These are phyloP conservation scores for Byasa hedistus DNA, from an alignment of 2,888 invertebrate genomes.

Conservation along the genomic window DNA sequence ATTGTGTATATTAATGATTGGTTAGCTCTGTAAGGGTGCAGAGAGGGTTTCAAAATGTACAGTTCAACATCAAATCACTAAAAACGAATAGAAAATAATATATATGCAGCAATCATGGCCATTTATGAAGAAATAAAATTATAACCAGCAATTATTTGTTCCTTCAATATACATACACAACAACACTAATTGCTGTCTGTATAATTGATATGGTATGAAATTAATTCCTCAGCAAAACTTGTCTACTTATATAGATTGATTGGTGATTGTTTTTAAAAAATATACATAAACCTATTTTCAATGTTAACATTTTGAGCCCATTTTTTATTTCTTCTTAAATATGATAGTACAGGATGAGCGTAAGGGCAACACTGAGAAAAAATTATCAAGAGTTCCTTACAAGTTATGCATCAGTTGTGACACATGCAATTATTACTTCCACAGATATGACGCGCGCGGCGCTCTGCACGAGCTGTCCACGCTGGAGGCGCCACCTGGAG, in stretches of 20 bases:
- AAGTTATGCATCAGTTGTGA: slow-evolving; percentile 14
- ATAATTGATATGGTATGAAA: too few relatives aligned
- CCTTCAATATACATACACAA: neutral
- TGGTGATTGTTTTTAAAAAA: too few relatives aligned
- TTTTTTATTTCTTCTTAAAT: slow-evolving; percentile 21
- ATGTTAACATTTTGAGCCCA: too few relatives aligned
- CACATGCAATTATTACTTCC: slow-evolving; percentile 43
- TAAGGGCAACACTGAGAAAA: slow-evolving; percentile 4
- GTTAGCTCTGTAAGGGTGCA: neutral
- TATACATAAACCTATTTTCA: too few relatives aligned
- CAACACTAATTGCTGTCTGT: too few relatives aligned
- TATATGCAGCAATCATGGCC: slow-evolving; percentile 28
- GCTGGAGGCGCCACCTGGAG: slow-evolving; percentile 89
- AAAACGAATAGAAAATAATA: too few relatives aligned
- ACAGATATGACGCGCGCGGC: slow-evolving; percentile 96
- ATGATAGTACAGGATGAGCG: neutral
- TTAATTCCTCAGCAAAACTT: too few relatives aligned
- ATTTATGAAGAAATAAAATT: slow-evolving; percentile 32
- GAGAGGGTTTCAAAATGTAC: neutral
- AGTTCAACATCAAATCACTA: neutral
- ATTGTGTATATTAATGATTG: neutral
- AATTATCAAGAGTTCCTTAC: neutral
- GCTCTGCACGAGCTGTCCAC: slow-evolving; percentile 91
- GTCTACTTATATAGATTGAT: too few relatives aligned
- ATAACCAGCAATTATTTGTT: neutral